phyloP scores from a whole-genome alignment of 2,113 vertebrate species.

The Paracanthobrama guichenoti region DNA sequence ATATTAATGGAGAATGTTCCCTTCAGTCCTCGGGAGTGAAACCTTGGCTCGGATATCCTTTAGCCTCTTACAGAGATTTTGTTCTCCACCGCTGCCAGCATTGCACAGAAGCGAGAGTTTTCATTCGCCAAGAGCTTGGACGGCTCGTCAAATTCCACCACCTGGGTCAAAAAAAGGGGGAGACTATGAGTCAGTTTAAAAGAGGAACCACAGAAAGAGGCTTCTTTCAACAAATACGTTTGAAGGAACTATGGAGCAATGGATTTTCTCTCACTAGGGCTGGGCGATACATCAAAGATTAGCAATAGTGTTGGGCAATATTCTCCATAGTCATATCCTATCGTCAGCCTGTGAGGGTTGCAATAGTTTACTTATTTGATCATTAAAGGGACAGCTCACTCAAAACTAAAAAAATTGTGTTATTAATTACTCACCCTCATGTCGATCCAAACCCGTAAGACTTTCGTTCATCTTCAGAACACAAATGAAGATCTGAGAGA shows the following conservation, averaged over 20 bases:
- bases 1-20: constrained; percentile 68
- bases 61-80: constrained; percentile 91
- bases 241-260: not conserved
- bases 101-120: constrained; percentile 89
- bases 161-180: constrained; percentile 70
- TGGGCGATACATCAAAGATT: too few relatives aligned
- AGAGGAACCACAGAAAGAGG: not conserved
- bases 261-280: not conserved
- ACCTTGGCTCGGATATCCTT: constrained; percentile 48
- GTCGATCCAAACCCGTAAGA: too few relatives aligned
- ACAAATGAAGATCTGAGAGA: too few relatives aligned
- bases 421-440: too few relatives aligned
- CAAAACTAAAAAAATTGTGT: too few relatives aligned
- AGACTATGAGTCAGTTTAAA: not conserved
- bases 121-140: constrained; percentile 90
- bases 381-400: too few relatives aligned
- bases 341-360: too few relatives aligned
- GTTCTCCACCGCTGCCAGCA: constrained; percentile 91
- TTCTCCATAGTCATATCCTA: too few relatives aligned
- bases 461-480: too few relatives aligned
- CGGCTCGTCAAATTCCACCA: constrained; percentile 89
- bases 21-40: constrained; percentile 35
- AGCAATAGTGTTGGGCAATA: too few relatives aligned
- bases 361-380: too few relatives aligned
- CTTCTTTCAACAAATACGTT: not conserved